Conservation (phyloP, 2,797 vertebrate genomes). For the Crypturellus tataupa region DNA sequence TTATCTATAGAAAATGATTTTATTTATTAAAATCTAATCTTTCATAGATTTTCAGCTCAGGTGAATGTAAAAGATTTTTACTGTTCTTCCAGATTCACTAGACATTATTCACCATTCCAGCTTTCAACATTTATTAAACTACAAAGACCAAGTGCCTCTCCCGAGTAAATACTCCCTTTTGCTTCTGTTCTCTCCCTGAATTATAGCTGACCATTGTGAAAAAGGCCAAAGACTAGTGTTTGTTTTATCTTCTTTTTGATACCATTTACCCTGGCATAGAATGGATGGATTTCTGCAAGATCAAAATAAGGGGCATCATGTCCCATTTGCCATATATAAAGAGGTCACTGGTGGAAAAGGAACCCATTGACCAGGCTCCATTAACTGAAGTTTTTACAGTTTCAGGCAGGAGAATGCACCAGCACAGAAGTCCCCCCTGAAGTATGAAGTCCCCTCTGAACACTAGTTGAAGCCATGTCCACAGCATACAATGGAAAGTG, state of each 20-base stretch:
- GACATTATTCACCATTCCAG: background rate
- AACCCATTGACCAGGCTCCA: background rate
- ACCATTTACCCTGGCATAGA: background rate
- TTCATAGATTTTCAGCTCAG: background rate
- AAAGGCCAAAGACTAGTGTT: background rate
- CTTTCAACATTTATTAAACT: background rate
- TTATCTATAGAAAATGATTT: slow-evolving; percentile 19
- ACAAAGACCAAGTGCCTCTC: background rate
- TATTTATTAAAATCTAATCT: slow-evolving; percentile 33
- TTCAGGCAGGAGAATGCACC: background rate
- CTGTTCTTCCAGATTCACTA: background rate
- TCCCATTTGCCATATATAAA: background rate
- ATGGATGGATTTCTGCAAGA: background rate
- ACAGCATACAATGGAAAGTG: background rate
- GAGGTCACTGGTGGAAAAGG: background rate
- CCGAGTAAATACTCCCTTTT: background rate
- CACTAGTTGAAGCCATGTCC: background rate
- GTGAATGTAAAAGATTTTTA: background rate
- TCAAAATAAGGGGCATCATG: background rate
- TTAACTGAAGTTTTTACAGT: background rate
- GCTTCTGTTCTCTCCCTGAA: background rate
- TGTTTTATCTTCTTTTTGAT: background rate
- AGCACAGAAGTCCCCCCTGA: background rate
- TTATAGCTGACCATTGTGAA: background rate
- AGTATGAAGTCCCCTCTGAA: background rate